Percentiles rank a stretch among this genome's conserved stretches.
Evolutionary conservation across 2,113 vertebrate genomes (phyloP).

Genomic region (Indicator maculatus): DNA sequence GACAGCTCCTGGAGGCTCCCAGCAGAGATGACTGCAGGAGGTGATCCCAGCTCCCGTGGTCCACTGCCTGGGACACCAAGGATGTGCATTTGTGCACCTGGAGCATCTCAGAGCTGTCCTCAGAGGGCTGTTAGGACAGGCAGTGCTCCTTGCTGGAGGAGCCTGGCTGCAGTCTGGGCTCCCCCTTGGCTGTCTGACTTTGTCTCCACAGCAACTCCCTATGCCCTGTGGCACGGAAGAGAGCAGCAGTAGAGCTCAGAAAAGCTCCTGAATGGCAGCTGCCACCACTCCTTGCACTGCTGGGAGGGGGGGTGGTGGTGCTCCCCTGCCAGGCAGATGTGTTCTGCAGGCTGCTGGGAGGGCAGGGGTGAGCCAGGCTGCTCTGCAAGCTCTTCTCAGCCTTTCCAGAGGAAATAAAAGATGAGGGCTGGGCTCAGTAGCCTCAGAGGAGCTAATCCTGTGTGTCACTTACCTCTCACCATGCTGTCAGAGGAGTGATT

Average conservation of each 20-base stretch:
- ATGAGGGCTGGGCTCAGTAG: neutral
- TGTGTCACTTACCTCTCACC: neutral
- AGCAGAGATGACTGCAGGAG: neutral
- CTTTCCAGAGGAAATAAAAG: no score
- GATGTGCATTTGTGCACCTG: neutral
- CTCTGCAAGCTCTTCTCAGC: neutral
- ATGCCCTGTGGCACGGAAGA: neutral
- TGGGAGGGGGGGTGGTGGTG: neutral
- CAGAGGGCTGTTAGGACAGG: neutral
- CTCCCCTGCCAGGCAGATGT: neutral
- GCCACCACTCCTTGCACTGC: fast-evolving
- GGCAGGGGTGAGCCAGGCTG: neutral
- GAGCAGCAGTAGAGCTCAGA: neutral
- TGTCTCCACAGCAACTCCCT: neutral
- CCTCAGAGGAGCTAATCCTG: neutral
- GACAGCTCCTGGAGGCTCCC: neutral
- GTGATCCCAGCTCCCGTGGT: neutral
- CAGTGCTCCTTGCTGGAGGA: neutral
- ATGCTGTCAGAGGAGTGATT: neutral
- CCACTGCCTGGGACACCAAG: neutral
- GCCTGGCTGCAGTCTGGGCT: neutral
- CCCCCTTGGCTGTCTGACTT: neutral
- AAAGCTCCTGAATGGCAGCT: neutral
- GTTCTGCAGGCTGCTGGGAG: neutral
- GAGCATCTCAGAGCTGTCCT: neutral